Percentiles rank a stretch among this genome's conserved stretches.
Evolutionary conservation across 2,113 vertebrate species (phyloP).

Genomic region (Neodon shergylaensis): DNA sequence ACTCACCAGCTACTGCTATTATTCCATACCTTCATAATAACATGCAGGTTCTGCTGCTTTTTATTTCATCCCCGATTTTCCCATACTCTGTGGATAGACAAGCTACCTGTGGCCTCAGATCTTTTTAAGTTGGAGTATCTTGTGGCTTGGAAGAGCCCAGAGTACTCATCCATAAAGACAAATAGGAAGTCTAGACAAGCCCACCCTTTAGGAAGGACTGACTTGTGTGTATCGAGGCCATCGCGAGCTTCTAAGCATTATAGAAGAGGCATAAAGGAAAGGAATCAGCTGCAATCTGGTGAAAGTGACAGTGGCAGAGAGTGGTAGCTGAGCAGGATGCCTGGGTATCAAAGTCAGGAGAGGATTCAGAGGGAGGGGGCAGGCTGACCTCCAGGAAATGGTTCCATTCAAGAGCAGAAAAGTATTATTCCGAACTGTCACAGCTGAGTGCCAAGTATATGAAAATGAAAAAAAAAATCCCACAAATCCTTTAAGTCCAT

Average conservation of each 20-base stretch:
- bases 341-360: neutral
- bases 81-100: neutral
- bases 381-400: neutral
- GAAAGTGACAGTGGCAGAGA: neutral
- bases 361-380: neutral
- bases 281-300: neutral
- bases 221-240: neutral
- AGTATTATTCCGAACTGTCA: neutral
- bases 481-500: neutral
- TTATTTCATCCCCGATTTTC: neutral
- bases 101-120: neutral
- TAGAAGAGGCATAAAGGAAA: neutral
- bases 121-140: neutral
- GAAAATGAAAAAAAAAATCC: neutral
- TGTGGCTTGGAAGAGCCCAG: neutral
- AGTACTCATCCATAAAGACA: neutral
- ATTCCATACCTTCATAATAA: neutral
- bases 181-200: neutral
- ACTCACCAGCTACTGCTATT: neutral
- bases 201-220: neutral
- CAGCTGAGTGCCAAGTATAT: neutral
- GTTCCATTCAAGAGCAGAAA: neutral
- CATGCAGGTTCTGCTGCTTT: neutral
- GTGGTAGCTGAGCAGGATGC: neutral
- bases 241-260: constrained; percentile 2